Base-by-base conservation (phyloP, 2,888 invertebrate genomes). In the Adineta ricciae region DNA sequence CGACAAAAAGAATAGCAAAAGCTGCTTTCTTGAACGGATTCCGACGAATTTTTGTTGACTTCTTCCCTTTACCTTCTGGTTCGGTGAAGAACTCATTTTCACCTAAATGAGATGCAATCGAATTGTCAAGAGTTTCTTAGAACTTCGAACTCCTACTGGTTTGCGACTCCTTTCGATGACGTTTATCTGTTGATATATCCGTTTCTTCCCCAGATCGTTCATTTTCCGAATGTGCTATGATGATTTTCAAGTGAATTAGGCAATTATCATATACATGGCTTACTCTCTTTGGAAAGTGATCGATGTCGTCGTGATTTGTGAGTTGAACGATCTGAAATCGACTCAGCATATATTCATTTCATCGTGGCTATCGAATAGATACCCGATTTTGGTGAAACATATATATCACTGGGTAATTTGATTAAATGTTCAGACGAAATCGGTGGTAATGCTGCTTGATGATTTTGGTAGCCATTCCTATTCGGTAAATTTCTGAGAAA, bases 331-430 rank as follows among this genome's bases (percentile, higher is more conserved):
- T 46, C 46, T 46, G 46, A 8, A 46, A 46, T 46, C 11, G 46
- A 46, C 5, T 46, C 11, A 46, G 11, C 8, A n/a, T n/a, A 46
- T 46, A 46, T 46, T 46, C 5, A 46, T 46, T 46, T 46, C 5
- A 46, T 46, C 5, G 5, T 46, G 11, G 5, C 46, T 8, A 46
- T 46, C 5, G 46, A 46, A 46, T 46, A 7, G 32, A 27, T 5
- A 64, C 64, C 64, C 41, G n/a, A 9, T 78, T 41, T 78, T 78
- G 78, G 1, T 78, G 78, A 41, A 7, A 41, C 24, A n/a, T n/a
- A 78, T 24, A 78, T 78, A 78, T 78, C 78, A 41, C 78, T 78
- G 38, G 78, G 78, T n/a, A 78, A 78, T 41, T 41, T 21, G 11
- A 41, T 41, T 78, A n/a, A 41, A 78, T 78, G 78, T 78, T 78